Conservation (phyloP, 2,888 invertebrate genomes). For the Gonocerus acuteangulatus region DNA sequence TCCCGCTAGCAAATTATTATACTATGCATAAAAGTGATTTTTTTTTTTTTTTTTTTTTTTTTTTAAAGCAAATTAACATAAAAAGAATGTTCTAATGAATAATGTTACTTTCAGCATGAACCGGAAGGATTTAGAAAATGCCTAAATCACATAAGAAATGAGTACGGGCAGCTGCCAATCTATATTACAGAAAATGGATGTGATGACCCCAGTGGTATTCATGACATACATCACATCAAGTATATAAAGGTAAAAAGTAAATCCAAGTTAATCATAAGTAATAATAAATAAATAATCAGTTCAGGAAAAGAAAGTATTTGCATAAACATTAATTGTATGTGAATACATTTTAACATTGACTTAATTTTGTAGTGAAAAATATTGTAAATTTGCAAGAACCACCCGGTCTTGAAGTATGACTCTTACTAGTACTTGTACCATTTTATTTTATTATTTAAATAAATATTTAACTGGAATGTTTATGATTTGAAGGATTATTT, state of each 20-base stretch:
- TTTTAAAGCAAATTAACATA: no score
- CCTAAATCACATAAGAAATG: slow-evolving; percentile 50
- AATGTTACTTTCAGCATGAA: slow-evolving; percentile 46
- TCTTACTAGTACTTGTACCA: neutral
- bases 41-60: no score
- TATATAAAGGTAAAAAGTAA: slow-evolving; percentile 44
- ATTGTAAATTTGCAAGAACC: no score
- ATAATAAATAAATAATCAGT: no score
- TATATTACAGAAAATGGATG: slow-evolving; percentile 43
- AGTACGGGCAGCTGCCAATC: slow-evolving; percentile 48
- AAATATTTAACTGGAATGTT: neutral
- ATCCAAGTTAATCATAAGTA: neutral
- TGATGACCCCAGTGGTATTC: slow-evolving; percentile 36
- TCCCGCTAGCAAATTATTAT: no score
- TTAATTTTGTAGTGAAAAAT: no score
- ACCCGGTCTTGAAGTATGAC: no score
- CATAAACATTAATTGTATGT: no score
- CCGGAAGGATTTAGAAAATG: slow-evolving; percentile 55
- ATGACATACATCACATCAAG: slow-evolving; percentile 45
- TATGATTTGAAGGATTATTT: slow-evolving; percentile 45
- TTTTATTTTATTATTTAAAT: neutral
- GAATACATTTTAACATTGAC: no score
- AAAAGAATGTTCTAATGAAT: no score
- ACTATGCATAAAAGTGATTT: no score
- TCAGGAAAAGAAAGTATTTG: no score